A percentile compares a stretch with the other conserved stretches of the same genome.
Conservation (phyloP, 2,113 vertebrate genomes). For the Platysteira castanea region DNA sequence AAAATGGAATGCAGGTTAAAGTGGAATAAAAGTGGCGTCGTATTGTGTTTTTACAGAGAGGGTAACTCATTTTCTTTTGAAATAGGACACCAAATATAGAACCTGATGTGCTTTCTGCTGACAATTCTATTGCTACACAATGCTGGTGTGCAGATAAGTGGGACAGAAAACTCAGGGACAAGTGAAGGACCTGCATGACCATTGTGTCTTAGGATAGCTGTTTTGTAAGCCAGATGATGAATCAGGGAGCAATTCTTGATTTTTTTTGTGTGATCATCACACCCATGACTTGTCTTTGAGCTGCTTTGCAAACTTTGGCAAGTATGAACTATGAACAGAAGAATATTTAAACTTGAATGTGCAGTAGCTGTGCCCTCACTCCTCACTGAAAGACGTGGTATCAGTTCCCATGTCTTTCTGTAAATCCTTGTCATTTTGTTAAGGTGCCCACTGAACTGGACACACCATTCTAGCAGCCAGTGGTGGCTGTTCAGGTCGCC, state of each 20-base stretch:
- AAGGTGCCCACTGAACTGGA: neutral
- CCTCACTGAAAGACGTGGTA: fast-evolving
- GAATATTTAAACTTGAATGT: neutral
- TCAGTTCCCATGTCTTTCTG: neutral
- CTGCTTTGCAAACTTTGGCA: neutral
- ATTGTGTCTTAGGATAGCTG: neutral
- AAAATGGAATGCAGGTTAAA: neutral
- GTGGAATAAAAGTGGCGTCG: neutral
- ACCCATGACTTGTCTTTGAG: neutral
- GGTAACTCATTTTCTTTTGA: neutral
- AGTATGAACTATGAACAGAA: neutral
- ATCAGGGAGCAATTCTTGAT: neutral
- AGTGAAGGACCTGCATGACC: neutral
- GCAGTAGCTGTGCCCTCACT: neutral
- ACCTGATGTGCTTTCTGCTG: neutral
- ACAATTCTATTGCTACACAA: neutral
- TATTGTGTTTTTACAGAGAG: neutral
- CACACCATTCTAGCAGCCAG: neutral
- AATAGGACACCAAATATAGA: neutral
- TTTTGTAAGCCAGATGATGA: neutral
- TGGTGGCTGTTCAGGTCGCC: fast-evolving
- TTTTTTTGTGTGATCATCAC: fast-evolving
- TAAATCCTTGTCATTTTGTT: neutral
- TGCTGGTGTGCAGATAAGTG: neutral
- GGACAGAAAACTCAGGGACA: neutral